Base-by-base conservation (phyloP, 2,113 vertebrate genomes). In the Oncorhynchus nerka region DNA sequence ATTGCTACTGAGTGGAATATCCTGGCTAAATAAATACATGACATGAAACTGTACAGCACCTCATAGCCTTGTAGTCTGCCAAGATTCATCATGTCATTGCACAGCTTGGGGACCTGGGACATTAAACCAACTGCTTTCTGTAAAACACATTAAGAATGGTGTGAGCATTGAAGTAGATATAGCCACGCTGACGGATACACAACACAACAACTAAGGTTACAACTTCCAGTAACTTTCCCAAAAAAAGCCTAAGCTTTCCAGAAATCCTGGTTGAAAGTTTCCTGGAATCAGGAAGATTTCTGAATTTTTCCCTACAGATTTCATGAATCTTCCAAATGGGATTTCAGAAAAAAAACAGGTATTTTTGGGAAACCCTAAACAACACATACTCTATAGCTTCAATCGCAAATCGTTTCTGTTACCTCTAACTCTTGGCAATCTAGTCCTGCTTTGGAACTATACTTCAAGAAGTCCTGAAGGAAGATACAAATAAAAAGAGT, bases 51-150 rank as follows among this genome's bases (percentile, higher is more conserved):
- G n/a, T 62, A 45, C 39, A 45, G 39, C 11, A 11, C 98, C 97
- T 99, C 98, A 79, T 95, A 99, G 85, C 97, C 98, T 90, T 99
- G 97, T 79, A 99, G 94, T 69, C 97, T 94, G 71, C 98, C 98
- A 87, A 99, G 91, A 76, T 99, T 99, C 98, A 99, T 99, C 97
- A 99, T 99, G 88, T 99, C 98, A 70, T 99, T 99, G 87, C 98
- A 99, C 75, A 97, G 96, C 90, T 99, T 99, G 0, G 98, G 98
- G 81, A 99, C 98, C 94, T 98, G 96, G 91, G 97, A 99, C 98
- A 99, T 99, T 90, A 99, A 87, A 77, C 95, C 93, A 69, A 99
- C 95, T 0, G 95, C 92, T 95, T 94, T 94, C 96, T 95, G 91
- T 90, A 68, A 45, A 39, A 45, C 39, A 45, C 9, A 45, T 45